Base-by-base conservation (phyloP, 2,797 vertebrate genomes). In the Psittacula echo region DNA sequence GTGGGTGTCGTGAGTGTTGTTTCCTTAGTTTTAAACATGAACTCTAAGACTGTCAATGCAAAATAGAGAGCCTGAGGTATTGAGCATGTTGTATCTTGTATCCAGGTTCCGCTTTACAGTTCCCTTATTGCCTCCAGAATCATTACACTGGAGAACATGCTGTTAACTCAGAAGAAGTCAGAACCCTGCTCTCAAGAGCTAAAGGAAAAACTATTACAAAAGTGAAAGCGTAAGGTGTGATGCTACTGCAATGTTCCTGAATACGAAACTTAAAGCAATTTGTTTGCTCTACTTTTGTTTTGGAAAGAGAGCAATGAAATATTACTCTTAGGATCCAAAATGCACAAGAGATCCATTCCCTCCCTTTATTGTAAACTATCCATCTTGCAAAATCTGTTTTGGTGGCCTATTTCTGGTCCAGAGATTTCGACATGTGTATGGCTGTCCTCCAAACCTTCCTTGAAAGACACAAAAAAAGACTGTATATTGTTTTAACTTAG, bases 381-480 rank as follows among this genome's bases (percentile, higher is more conserved):
- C 34, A 23, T 85, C 48, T 92, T 92, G 76, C 87, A 96, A 84
- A 93, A 90, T 92, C 70, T 78, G 65, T 41, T 92, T 84, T 50
- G 91, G 62, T 54, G 50, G 15, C 47, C 94, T 48, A 64, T 39
- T 94, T 85, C 87, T 93, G 29, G 54, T 62, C 74, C 95, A 94
- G 61, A 27, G 67, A 93, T 96, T 96, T 97, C 93, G 93, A 95
- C 94, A 91, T 53, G 11, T 11, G 16, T 21, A 30, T 83, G 93
- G 95, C 83, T 34, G 3, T 44, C 32, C 80, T 96, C 93, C 95
- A 95, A 84, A 73, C 23, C 70, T 91, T 88, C 71, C 64, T 93
- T 91, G 83, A 93, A 91, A 87, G 74, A 53, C 56, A 77, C 23
- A 21, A 68, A 93, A 85, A 53, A 64, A 82, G 66, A 27, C 29